Percentiles rank a stretch among this genome's conserved stretches.
Conservation (phyloP, 2,113 vertebrate genomes). For the Pyrgilauda ruficollis region DNA sequence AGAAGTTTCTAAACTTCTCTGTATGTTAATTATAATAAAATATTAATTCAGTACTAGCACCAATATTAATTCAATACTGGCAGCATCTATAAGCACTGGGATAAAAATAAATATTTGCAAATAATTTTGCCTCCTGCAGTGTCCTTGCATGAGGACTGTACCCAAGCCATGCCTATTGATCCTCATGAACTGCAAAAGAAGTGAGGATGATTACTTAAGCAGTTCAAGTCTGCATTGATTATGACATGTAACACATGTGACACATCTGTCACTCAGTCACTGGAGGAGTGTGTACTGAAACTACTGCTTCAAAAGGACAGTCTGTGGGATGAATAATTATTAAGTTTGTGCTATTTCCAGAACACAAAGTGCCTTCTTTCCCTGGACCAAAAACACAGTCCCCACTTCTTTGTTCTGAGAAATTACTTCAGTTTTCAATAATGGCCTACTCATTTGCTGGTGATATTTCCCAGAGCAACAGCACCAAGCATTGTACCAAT, state of each 20-base stretch:
- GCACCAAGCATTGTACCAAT: background rate
- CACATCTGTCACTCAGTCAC: background rate
- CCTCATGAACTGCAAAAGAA: background rate
- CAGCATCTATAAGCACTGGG: background rate
- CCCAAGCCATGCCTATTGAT: background rate
- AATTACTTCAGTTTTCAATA: background rate
- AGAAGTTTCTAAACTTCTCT: background rate
- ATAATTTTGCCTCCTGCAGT: background rate
- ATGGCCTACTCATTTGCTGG: background rate
- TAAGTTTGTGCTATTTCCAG: background rate
- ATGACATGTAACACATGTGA: background rate
- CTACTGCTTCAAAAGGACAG: background rate
- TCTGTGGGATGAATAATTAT: background rate
- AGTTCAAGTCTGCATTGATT: background rate
- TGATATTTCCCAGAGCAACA: constrained; percentile 5
- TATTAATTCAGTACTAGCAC: background rate
- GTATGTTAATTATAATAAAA: no score
- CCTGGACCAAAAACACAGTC: background rate
- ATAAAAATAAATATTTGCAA: background rate
- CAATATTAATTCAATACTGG: background rate
- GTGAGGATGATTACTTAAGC: background rate
- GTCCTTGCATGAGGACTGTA: background rate
- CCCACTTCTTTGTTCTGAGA: background rate
- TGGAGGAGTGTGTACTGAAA: background rate
- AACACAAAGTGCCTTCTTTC: background rate